Evolutionary conservation across 2,113 vertebrate species (phyloP), one percentile per base, ranked within the genome.

Genomic region (Cyphotilapia sp.): DNA sequence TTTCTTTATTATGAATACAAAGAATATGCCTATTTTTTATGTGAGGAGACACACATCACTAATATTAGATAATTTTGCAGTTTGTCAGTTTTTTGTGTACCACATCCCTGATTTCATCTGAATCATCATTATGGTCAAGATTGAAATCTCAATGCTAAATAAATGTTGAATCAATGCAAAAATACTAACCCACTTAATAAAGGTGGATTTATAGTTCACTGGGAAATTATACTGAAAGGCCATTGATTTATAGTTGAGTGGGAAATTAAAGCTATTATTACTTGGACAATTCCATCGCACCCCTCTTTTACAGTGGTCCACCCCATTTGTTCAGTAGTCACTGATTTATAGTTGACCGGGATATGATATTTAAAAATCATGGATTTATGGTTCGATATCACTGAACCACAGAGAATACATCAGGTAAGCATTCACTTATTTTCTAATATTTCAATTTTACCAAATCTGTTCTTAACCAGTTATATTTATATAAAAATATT

Each of bases 1-100:
- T 61, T 61, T 61, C 11, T 13, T 63, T 63, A 27, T 71, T 74
- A 74, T 74, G 35, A 71, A 71, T 42, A 71, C 5, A 22, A 69
- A 61, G 7, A 22, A n/a, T 69, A 22, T 14, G 3, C 5, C 22
- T 74, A 1, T 74, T 27, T 71, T 6, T 16, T 45, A 16, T 45
- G 2, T 74, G 13, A 74, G 66, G 22, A 42, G n/a, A 45, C n/a
- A 7, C 22, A 74, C 38, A 27, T 74, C 40, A 9, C 38, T 10
- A 74, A 74, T 45, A 27, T 74, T 16, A 74, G 35, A 71, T 71
- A 2, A 42, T 27, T 74, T 74, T 27, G 38, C 13, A 42, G 66
- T 9, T 71, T 66, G 33, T 17, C 11, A 1, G 3, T 4, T 31
- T 61, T 31, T 61, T 31, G 29, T 61, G 57, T 33, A 9, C 22